Evolutionary conservation across 2,888 invertebrate species (phyloP), one percentile per base, ranked within the genome.

Genomic region (Leptodirus hochenwartii): DNA sequence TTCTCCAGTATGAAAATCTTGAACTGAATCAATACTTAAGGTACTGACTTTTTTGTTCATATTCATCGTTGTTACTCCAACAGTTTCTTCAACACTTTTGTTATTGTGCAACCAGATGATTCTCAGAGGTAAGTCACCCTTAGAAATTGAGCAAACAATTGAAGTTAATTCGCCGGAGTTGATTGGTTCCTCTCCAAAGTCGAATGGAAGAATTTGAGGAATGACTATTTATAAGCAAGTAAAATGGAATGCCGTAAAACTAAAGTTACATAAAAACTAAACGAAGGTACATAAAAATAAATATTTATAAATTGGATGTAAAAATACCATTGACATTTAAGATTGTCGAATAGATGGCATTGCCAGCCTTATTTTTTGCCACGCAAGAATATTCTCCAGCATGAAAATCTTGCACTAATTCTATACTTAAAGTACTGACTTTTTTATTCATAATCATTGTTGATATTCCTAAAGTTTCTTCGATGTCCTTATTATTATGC

Each of bases 171-270:
- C 53, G 5, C 51, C 53, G 15, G 47, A 44, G 41, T 56, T 51
- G 31, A 68, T 59, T 31, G 67, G 62, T 41, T 74, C 74, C 35
- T 76, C 75, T 37, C 78, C 77, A 48, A 79, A 79, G 46, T 71
- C 66, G 46, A 81, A 81, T 37, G 75, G 70, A 44, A 72, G 68
- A 45, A 81, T 74, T 64, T 78, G 77, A 38, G 81, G 80, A 46
- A 74, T 68, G 54, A 80, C 80, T 81, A 20, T 20, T n/a, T n/a
- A n/a, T n/a, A n/a, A n/a, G n/a, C n/a, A n/a, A n/a, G n/a, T n/a
- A n/a, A n/a, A n/a, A n/a, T n/a, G n/a, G n/a, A n/a, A n/a, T n/a
- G n/a, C n/a, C n/a, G n/a, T n/a, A n/a, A n/a, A n/a, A n/a, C n/a
- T n/a, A n/a, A n/a, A n/a, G n/a, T n/a, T n/a, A n/a, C n/a, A n/a